Evolutionary conservation across 2,113 vertebrate species (phyloP).

Genomic region (Gnathonemus echidnorhynchus): DNA sequence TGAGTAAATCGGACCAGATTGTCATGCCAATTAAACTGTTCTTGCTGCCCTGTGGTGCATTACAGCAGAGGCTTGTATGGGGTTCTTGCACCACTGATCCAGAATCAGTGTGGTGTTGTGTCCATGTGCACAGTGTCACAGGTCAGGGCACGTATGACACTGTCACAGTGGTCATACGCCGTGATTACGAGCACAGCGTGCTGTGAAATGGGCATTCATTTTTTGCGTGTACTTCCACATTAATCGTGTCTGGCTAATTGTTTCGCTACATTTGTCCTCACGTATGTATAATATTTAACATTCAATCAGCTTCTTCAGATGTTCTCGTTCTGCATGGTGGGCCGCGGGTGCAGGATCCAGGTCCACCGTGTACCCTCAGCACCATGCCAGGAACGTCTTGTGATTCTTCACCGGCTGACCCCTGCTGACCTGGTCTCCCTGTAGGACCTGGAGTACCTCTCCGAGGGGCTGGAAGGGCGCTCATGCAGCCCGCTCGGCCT

Average conservation of each 20-base stretch:
- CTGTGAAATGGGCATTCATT: background rate
- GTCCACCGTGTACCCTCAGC: background rate
- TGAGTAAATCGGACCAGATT: background rate
- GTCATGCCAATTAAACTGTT: background rate
- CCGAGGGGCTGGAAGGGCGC: slow-evolving; percentile 70
- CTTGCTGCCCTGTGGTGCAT: background rate
- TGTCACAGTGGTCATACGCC: background rate
- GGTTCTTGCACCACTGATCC: background rate
- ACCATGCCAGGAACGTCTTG: background rate
- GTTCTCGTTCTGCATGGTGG: background rate
- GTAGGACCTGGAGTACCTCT: slow-evolving; percentile 68
- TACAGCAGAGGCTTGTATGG: background rate
- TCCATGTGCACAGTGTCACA: too few relatives aligned
- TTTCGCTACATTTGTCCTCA: background rate
- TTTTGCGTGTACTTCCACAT: background rate
- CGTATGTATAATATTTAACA: background rate
- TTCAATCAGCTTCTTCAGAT: background rate
- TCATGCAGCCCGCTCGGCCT: slow-evolving; percentile 62
- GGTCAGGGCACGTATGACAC: too few relatives aligned
- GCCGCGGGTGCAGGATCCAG: background rate
- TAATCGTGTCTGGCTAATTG: background rate
- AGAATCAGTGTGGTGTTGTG: background rate
- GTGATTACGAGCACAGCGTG: background rate
- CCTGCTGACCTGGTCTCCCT: background rate
- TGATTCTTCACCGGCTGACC: background rate